phyloP scores from a whole-genome alignment of 2,113 vertebrate species.

The Tachysurus fulvidraco region DNA sequence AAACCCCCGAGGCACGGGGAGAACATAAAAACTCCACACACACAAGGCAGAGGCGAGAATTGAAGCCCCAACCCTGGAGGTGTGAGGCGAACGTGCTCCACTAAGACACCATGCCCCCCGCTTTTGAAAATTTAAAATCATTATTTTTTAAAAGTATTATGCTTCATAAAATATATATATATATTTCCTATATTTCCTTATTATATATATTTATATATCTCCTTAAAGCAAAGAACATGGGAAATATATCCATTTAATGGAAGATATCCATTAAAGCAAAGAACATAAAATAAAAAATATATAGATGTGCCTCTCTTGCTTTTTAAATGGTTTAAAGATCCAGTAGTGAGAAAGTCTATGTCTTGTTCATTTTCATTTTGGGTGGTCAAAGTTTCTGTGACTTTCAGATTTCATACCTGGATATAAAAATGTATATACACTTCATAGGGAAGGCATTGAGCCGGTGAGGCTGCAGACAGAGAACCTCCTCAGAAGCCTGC shows the following conservation, averaged over 20 bases:
- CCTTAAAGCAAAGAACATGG: background rate
- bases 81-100: too few species aligned
- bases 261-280: background rate
- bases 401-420: background rate
- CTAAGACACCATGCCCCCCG: too few species aligned
- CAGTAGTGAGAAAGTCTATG: background rate
- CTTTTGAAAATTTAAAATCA: background rate
- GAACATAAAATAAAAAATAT: background rate
- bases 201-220: too few species aligned
- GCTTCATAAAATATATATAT: background rate
- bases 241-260: background rate
- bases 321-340: background rate
- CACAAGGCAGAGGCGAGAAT: too few species aligned
- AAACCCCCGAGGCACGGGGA: too few species aligned
- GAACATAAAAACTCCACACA: too few species aligned
- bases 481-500: slow-evolving; percentile 64
- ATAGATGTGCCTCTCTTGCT: background rate
- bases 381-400: background rate
- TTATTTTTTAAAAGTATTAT: background rate
- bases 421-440: background rate
- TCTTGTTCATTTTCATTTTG: background rate
- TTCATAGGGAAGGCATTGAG: slow-evolving; percentile 15
- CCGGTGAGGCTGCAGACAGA: slow-evolving; percentile 44
- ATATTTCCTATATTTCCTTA: too few species aligned
- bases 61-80: too few species aligned